Conservation (phyloP, 2,113 vertebrate species). For the Camelus dromedarius region DNA sequence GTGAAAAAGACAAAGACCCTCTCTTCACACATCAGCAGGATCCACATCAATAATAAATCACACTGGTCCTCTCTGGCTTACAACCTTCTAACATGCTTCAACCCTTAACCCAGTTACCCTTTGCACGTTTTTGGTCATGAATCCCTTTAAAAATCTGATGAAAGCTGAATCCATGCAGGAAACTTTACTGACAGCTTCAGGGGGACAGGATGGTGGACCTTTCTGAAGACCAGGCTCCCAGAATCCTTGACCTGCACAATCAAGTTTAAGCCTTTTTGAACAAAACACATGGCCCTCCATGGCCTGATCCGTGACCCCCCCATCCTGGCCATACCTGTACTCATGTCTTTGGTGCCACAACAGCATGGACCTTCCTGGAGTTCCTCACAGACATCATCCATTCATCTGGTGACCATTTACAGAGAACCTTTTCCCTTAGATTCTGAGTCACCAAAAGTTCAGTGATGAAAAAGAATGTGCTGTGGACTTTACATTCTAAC, state of each 20-base stretch:
- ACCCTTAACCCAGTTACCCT: not conserved
- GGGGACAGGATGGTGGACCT: not conserved
- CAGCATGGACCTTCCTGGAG: not conserved
- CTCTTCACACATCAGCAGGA: not conserved
- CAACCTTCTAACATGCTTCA: not conserved
- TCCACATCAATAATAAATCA: not conserved
- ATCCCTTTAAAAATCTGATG: conserved; percentile 1
- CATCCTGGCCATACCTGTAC: not conserved
- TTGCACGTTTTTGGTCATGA: not conserved
- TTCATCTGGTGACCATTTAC: not conserved
- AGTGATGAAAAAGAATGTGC: not conserved
- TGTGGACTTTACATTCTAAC: not conserved
- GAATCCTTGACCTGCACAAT: not conserved
- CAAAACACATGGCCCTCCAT: not conserved
- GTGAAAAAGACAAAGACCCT: not conserved
- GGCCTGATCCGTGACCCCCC: too few relatives aligned
- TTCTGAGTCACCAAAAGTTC: not conserved
- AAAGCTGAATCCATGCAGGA: not conserved
- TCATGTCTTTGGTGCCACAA: not conserved
- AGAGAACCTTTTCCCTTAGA: not conserved
- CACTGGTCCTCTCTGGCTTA: not conserved
- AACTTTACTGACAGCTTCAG: not conserved
- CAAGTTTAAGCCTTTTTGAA: not conserved
- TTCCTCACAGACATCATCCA: not conserved
- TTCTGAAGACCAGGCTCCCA: not conserved